Percentiles rank a stretch among this genome's conserved stretches.
These are phyloP conservation scores for Streblospio benedicti DNA, from an alignment of 1,140 invertebrate genomes.

Conservation along the genomic window DNA sequence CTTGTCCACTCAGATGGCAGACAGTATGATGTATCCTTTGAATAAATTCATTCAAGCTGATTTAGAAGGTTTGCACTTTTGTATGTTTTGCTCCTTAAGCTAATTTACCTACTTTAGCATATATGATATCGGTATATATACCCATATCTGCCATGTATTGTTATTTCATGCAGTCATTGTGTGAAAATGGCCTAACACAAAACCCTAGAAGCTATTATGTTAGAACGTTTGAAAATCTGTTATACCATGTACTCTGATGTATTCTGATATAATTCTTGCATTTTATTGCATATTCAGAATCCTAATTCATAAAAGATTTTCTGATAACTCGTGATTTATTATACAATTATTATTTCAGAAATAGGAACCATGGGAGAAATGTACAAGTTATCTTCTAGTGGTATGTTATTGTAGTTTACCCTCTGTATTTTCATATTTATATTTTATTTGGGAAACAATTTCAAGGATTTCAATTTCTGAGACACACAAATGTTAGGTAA, in stretches of 20 bases:
- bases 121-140: not conserved
- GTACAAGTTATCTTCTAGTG: slow-evolving; percentile 41
- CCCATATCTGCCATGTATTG: not conserved
- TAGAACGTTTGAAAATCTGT: not conserved
- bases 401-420: slow-evolving; percentile 25
- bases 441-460: not conserved
- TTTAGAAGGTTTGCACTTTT: slow-evolving; percentile 36
- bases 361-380: slow-evolving; percentile 46
- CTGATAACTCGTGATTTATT: slow-evolving; percentile 5
- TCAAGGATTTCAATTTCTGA: too few species aligned
- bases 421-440: not conserved
- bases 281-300: not conserved
- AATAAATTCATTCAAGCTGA: slow-evolving; percentile 47
- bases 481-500: not conserved
- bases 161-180: not conserved
- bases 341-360: slow-evolving; percentile 43
- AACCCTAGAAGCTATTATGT: not conserved
- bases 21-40: slow-evolving; percentile 50
- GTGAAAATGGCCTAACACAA: not conserved
- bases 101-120: not conserved
- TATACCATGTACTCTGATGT: not conserved
- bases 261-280: not conserved
- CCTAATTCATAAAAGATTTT: not conserved
- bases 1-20: slow-evolving; percentile 47
- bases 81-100: not conserved